Percentiles rank a stretch among this genome's conserved stretches.
These are phyloP conservation scores for Chymomyza amoena DNA, from an alignment of 2,888 invertebrate genomes.

Conservation along the genomic window DNA sequence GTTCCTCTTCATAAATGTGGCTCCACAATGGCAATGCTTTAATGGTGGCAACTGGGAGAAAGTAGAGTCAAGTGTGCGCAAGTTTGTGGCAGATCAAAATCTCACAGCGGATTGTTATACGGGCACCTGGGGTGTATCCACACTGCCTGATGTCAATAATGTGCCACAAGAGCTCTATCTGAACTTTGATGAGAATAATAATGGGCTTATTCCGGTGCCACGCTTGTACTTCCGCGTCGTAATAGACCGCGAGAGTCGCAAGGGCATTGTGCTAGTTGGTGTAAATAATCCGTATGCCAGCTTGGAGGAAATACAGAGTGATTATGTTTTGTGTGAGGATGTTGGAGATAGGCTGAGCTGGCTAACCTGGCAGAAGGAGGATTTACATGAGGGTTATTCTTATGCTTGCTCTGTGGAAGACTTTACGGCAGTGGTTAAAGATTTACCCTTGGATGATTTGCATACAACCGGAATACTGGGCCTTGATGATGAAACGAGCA, in stretches of 20 bases:
- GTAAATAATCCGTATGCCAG: slow-evolving; percentile 76
- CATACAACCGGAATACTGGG: slow-evolving; percentile 64
- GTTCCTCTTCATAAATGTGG: slow-evolving; percentile 81
- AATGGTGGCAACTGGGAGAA: slow-evolving; percentile 82
- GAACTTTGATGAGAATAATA: slow-evolving; percentile 69
- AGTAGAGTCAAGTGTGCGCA: slow-evolving; percentile 79
- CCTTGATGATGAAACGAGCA: slow-evolving; percentile 37
- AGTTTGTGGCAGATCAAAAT: slow-evolving; percentile 75
- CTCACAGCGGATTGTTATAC: slow-evolving; percentile 80
- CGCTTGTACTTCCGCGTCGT: slow-evolving; percentile 81
- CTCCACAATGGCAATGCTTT: slow-evolving; percentile 82
- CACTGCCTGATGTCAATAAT: slow-evolving; percentile 79
- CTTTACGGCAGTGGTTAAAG: slow-evolving; percentile 59
- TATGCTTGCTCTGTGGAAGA: slow-evolving; percentile 72
- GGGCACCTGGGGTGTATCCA: slow-evolving; percentile 81
- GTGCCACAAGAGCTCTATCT: slow-evolving; percentile 75
- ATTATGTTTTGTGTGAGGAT: slow-evolving; percentile 70
- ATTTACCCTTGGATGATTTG: slow-evolving; percentile 61
- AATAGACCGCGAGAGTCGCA: slow-evolving; percentile 77
- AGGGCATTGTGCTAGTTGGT: slow-evolving; percentile 81
- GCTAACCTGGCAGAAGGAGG: slow-evolving; percentile 65
- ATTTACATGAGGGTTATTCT: slow-evolving; percentile 64
- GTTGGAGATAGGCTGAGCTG: slow-evolving; percentile 65
- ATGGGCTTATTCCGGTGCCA: slow-evolving; percentile 80
- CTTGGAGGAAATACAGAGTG: slow-evolving; percentile 54